Base-by-base conservation (phyloP, 1,140 invertebrate genomes). In the Temnothorax nylanderi region DNA sequence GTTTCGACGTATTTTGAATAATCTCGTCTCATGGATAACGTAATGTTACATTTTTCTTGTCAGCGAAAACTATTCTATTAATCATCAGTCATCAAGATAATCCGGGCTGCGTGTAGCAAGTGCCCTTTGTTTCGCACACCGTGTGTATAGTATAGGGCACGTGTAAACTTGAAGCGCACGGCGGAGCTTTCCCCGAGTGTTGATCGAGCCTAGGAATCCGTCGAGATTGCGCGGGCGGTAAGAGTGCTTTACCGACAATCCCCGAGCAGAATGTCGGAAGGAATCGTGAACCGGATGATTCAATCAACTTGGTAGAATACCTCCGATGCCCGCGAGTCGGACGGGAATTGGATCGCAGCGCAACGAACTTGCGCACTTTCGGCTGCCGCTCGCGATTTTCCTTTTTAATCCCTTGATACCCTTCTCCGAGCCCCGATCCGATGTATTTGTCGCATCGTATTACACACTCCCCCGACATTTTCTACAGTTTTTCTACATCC, bases 141-240 rank as follows among this genome's bases (percentile, higher is more conserved):
- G 69, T 74, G 26, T 82, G 51, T 75, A 84, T 54, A 58, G 26
- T n/a, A 62, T n/a, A 62, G 44, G 54, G 21, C 18, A 62, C 69
- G 54, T 62, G 69, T 75, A 84, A 84, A 84, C 69, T 84, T 72
- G 54, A 32, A 58, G 37, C 72, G 54, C 67, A 44, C 65, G 51
- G 37, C 37, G 32, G 13, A 77, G 54, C 54, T 58, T 37, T 16
- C 37, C n/a, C 54, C 21, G 69, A 88, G 72, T 90, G 89, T 90
- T 90, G 74, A 87, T 91, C 89, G 69, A 88, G 62, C 87, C 72
- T 75, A 54, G 78, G 64, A 88, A 72, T 90, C 87, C 62, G 69
- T 56, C 72, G 64, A 67, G 77, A 78, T 85, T 54, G 88, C 49
- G 82, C 47, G 41, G n/a, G 51, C 13, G 47, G 64, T 80, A 86